These are phyloP conservation scores for Antheraea yamamai DNA, from an alignment of 2,888 invertebrate genomes.

Conservation along the genomic window DNA sequence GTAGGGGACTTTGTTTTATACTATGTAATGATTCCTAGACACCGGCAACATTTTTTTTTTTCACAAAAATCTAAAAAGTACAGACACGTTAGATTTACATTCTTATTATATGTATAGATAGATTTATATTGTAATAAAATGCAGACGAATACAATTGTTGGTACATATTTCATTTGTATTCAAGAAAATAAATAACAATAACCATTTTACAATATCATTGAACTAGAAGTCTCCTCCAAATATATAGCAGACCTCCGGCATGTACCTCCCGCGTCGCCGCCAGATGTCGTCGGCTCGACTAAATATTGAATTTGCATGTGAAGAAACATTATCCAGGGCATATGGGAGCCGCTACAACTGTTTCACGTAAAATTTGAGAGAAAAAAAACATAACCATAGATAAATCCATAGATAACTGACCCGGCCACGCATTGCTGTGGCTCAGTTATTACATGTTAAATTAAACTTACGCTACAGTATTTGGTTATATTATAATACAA, in stretches of 20 bases:
- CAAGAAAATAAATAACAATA: background rate
- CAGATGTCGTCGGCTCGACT: background rate
- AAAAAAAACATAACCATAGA: background rate
- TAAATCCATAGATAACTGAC: background rate
- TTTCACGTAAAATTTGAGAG: background rate
- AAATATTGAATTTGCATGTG: background rate
- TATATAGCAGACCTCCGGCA: background rate
- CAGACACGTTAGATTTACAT: no score
- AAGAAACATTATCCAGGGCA: slow-evolving; percentile 8
- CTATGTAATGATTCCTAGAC: no score
- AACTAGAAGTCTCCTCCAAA: background rate
- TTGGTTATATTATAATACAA: no score
- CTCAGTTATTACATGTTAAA: no score
- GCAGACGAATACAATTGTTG: no score
- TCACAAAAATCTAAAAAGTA: no score
- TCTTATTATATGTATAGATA: no score
- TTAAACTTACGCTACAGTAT: no score
- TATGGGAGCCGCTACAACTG: background rate
- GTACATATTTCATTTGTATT: background rate
- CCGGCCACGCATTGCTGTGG: no score
- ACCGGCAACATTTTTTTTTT: no score
- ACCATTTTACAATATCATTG: background rate
- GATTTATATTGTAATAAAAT: no score
- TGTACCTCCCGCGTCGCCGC: background rate
- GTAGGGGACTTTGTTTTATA: no score